Percentiles rank a stretch among this genome's conserved stretches.
Conservation (phyloP, 2,888 invertebrate species). For the Phyllotreta cruciferae region DNA sequence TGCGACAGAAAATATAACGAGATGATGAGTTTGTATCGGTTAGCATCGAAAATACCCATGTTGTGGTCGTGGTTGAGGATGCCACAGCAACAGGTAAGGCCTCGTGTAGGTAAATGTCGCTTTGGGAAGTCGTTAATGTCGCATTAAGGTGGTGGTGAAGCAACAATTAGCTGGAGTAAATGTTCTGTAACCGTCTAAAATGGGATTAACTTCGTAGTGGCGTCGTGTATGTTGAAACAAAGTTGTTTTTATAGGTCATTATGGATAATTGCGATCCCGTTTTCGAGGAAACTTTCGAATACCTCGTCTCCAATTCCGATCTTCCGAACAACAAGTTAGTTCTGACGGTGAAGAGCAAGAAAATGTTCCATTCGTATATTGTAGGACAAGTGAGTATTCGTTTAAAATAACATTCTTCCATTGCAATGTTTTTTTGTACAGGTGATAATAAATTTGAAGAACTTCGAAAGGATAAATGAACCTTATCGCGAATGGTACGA, state of each 20-base stretch:
- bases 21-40: slow-evolving; percentile 10
- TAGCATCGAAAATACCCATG: slow-evolving; percentile 4
- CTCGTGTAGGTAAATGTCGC: neutral
- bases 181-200: slow-evolving; percentile 4
- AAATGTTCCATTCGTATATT: slow-evolving; percentile 73
- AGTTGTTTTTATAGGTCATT: slow-evolving; percentile 62
- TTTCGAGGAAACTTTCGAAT: slow-evolving; percentile 89
- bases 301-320: slow-evolving; percentile 79
- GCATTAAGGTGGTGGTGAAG: slow-evolving; percentile 3
- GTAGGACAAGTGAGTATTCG: slow-evolving; percentile 56
- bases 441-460: slow-evolving; percentile 70
- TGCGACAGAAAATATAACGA: neutral
- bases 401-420: neutral
- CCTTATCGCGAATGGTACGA: slow-evolving; percentile 78
- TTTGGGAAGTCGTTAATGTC: slow-evolving; percentile 1
- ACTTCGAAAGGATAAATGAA: slow-evolving; percentile 70
- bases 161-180: neutral
- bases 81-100: slow-evolving; percentile 7
- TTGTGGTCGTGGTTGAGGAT: slow-evolving; percentile 3
- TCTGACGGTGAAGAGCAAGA: slow-evolving; percentile 82
- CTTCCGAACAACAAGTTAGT: slow-evolving; percentile 76
- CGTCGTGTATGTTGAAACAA: neutral
- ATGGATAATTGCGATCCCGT: slow-evolving; percentile 88
- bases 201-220: neutral
- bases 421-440: slow-evolving; percentile 57